phyloP scores from a whole-genome alignment of 2,888 invertebrate genomes.

The Thecocarcelia acutangulata region DNA sequence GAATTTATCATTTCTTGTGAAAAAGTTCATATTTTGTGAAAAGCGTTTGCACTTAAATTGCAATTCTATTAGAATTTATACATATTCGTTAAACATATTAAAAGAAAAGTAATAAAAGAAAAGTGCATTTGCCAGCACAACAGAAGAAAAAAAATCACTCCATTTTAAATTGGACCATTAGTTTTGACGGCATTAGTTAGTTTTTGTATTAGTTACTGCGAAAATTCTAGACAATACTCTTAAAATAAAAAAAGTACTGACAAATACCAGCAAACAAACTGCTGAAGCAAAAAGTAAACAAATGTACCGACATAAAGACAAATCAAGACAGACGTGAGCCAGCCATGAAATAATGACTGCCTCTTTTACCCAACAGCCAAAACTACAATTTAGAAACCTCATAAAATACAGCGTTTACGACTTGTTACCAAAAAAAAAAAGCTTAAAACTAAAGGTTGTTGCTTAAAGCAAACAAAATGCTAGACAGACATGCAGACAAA shows the following conservation, averaged over 20 bases:
- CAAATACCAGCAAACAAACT: constrained; percentile 9
- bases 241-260: neutral
- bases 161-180: constrained; percentile 79
- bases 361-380: constrained; percentile 56
- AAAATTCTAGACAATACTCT: constrained; percentile 46
- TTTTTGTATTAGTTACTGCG: constrained; percentile 60
- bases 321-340: constrained; percentile 58
- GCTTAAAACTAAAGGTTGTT: constrained; percentile 41
- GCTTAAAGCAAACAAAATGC: constrained; percentile 42
- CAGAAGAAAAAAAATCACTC: constrained; percentile 69
- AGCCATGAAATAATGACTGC: constrained; percentile 44
- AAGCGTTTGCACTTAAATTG: constrained; percentile 1
- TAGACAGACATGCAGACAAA: constrained; percentile 9
- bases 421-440: constrained; percentile 61
- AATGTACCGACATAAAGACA: constrained; percentile 26
- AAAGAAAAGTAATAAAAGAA: constrained; percentile 39
- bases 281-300: constrained; percentile 8
- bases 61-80: neutral
- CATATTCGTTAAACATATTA: neutral
- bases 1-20: too few species aligned
- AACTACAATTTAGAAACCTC: constrained; percentile 53
- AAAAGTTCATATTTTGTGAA: too few species aligned
- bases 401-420: constrained; percentile 67
- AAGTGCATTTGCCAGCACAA: constrained; percentile 45
- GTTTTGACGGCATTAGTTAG: constrained; percentile 79